Percentiles rank a stretch among this genome's conserved stretches.
Conservation (phyloP, 2,797 vertebrate genomes). For the Sebastes variabilis region DNA sequence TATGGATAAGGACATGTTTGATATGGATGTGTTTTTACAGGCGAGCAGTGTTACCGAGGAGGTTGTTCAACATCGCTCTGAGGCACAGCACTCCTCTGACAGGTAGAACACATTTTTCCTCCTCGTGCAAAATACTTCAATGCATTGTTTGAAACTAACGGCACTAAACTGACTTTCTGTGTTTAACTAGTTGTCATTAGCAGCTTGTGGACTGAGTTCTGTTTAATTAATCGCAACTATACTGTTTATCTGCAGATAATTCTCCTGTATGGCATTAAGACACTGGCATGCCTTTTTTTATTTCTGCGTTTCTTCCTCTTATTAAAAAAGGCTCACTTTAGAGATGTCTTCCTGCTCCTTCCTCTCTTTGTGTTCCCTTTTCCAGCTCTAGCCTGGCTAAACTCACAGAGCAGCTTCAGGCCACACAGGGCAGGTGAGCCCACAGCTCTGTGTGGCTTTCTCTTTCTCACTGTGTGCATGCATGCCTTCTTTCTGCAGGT, state of each 20-base stretch:
- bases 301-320: background rate
- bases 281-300: conserved; percentile 2
- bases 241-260: background rate
- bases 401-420: conserved; percentile 87
- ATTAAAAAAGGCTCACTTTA: conserved; percentile 21
- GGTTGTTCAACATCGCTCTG: conserved; percentile 70
- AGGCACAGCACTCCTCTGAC: conserved; percentile 78
- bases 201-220: background rate
- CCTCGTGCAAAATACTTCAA: background rate
- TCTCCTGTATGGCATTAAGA: background rate
- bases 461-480: conserved; percentile 46
- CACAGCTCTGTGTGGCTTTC: conserved; percentile 64
- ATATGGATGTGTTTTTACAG: conserved; percentile 57
- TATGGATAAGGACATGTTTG: background rate
- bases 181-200: background rate
- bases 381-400: conserved; percentile 84
- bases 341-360: conserved; percentile 13
- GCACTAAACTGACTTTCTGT: conserved; percentile 11
- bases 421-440: conserved; percentile 85
- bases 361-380: conserved; percentile 22
- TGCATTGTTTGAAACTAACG: conserved; percentile 22
- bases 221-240: background rate
- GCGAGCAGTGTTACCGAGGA: conserved; percentile 67
- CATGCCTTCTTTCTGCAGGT: background rate
- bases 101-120: conserved; percentile 62